These are phyloP conservation scores for Pseudochaenichthys georgianus DNA, from an alignment of 2,797 vertebrate species.

Conservation along the genomic window DNA sequence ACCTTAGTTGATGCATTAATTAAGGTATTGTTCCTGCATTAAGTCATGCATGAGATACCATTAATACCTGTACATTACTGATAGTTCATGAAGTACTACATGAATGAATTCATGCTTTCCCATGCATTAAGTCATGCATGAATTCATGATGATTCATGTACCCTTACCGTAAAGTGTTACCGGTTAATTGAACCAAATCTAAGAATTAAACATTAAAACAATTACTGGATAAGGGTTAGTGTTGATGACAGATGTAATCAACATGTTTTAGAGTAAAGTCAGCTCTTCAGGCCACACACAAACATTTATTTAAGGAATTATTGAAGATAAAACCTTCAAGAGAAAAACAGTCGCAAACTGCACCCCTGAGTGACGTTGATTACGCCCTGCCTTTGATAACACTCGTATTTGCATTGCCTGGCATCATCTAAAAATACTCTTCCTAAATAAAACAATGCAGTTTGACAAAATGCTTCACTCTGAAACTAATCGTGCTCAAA, in stretches of 20 bases:
- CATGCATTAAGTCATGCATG: no score
- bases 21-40: no score
- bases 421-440: constrained; percentile 15
- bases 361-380: neutral
- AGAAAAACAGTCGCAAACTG: no score
- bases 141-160: no score
- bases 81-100: no score
- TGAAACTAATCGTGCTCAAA: constrained; percentile 9
- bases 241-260: constrained; percentile 9
- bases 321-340: no score
- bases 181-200: neutral
- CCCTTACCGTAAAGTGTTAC: no score
- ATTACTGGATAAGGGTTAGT: neutral
- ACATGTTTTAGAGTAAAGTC: neutral
- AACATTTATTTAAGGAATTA: neutral
- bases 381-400: constrained; percentile 12
- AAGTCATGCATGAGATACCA: no score
- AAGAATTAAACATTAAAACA: neutral
- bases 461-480: constrained; percentile 30
- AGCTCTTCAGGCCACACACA: neutral
- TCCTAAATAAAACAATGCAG: constrained; percentile 14
- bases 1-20: no score
- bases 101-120: no score
- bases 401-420: neutral
- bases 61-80: no score